A percentile compares a stretch with the other conserved stretches of the same genome.
phyloP scores from a whole-genome alignment of 2,113 vertebrate genomes.

The Callopanchax toddi region DNA sequence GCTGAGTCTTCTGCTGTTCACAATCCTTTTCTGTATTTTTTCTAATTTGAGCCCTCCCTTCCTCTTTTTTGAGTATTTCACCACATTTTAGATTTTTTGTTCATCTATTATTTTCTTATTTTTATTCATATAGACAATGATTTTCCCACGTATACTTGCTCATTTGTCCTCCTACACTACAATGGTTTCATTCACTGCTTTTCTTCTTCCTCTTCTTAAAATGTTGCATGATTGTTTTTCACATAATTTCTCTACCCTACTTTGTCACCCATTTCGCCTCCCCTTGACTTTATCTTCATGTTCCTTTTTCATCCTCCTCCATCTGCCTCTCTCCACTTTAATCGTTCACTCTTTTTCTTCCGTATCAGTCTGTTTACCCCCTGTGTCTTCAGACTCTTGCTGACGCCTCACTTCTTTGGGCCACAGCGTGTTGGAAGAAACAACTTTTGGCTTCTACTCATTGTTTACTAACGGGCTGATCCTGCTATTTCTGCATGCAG shows the following conservation, averaged over 20 bases:
- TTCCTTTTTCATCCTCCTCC: not conserved
- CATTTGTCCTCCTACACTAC: not conserved
- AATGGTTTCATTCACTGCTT: no score
- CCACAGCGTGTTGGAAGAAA: constrained; percentile 21
- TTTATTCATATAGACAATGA: not conserved
- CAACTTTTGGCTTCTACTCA: constrained; percentile 43
- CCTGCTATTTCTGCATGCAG: constrained; percentile 49
- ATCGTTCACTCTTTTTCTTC: not conserved
- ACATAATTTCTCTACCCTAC: not conserved
- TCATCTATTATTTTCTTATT: not conserved
- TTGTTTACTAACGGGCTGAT: constrained; percentile 54
- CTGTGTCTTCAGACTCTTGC: constrained; percentile 43
- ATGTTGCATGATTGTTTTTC: not conserved
- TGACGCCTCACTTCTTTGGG: constrained; percentile 47
- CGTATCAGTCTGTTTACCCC: constrained; percentile 16
- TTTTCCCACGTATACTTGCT: not conserved
- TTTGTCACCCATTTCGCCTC: not conserved
- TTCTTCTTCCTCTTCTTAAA: not conserved
- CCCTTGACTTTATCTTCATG: no score
- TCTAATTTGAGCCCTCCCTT: not conserved
- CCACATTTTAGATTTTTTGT: not conserved
- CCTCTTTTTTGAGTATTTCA: not conserved
- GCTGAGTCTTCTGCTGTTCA: not conserved
- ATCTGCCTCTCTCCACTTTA: not conserved
- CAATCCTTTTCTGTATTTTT: not conserved